Base-by-base conservation (phyloP, 2,888 invertebrate genomes). In the Ganaspis brasiliensis region DNA sequence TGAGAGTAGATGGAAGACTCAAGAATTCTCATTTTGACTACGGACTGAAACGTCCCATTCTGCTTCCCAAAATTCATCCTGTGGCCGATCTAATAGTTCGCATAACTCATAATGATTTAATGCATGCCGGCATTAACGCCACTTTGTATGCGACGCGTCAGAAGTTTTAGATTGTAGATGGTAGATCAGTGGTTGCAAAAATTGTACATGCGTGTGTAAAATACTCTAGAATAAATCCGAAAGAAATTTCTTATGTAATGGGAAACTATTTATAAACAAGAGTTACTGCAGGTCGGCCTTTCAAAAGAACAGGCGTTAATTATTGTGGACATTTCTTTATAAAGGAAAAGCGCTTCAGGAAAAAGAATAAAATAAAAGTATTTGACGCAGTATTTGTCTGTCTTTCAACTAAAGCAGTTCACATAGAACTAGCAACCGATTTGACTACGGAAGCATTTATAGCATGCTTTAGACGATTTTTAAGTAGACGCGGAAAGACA, bases 391-490 rank as follows among this genome's bases (percentile, higher is more conserved):
- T 81, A 0, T 90, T 89, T 72, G 79, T 89, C 0, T 90, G 89
- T 72, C 72, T 89, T 3, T 59, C 80, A 3, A 82, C 84, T 0
- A 87, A 87, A 67, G 89, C 89, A 0, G 76, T 89, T 1, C 87
- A 90, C 63, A 56, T 89, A 10, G 88, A 89, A 71, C 56, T 87
- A 1, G 88, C 87, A 1, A 78, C 78, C n/a, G 82, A 84, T 24
- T 31, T 88, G 3, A 79, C 85, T 0, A 84, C 88, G 0, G 84
- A 86, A 21, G 79, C 82, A 0, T 89, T 90, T 72, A 26, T 90
- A 3, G 83, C 83, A 1, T 82, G 87, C 2, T 67, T 89, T 1
- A 71, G 79, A 19, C 79, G 88, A 14, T 89, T 90, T 52, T 83
- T 87, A 10, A 75, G 87, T 5, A 61, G 87, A 63, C 76, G 88